Conservation (phyloP, 2,113 vertebrate genomes). For the Mystacornis crossleyi region DNA sequence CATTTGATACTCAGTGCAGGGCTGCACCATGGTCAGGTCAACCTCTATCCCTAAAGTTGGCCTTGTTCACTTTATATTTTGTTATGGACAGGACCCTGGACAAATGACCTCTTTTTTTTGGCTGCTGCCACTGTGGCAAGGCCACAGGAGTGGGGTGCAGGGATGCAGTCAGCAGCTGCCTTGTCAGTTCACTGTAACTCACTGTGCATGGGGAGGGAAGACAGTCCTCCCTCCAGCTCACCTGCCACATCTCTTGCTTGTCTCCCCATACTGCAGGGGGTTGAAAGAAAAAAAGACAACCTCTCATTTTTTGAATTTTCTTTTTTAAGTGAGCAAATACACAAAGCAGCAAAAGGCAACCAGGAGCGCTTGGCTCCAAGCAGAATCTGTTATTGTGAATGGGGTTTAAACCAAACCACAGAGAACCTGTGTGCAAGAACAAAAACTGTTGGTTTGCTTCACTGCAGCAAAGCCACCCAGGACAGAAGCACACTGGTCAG, state of each 20-base stretch:
- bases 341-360: not conserved
- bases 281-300: not conserved
- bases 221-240: not conserved
- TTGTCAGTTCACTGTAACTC: not conserved
- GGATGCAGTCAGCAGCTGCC: not conserved
- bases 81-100: rapidly evolving
- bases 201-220: not conserved
- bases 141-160: not conserved
- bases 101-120: not conserved
- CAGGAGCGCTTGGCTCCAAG: not conserved
- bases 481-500: not conserved
- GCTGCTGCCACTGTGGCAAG: not conserved
- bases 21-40: not conserved
- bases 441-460: not conserved
- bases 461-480: not conserved
- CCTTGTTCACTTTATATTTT: not conserved
- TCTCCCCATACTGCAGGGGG: not conserved
- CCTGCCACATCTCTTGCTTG: not conserved
- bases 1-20: rapidly evolving
- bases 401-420: not conserved
- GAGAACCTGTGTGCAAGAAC: not conserved
- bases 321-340: not conserved
- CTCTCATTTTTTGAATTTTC: not conserved
- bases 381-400: not conserved
- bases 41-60: not conserved